Conservation (phyloP, 2,888 invertebrate genomes). For the Scaptomyza cyrtandrae region DNA sequence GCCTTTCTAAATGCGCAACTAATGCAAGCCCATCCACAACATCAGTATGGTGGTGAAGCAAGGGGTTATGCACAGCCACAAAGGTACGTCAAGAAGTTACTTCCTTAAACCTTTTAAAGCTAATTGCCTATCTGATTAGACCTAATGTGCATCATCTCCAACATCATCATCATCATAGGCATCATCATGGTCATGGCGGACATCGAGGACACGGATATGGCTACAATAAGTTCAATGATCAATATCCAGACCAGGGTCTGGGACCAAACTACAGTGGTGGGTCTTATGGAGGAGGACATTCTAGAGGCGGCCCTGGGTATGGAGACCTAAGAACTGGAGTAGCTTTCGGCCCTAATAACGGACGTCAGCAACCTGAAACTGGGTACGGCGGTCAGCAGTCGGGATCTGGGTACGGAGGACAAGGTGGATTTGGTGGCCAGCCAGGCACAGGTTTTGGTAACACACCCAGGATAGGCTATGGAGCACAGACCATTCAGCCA, state of each 20-base stretch:
- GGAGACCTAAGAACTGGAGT: background rate
- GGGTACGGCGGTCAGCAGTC: background rate
- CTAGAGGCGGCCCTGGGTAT: background rate
- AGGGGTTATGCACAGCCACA: slow-evolving; percentile 16
- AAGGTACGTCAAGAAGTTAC: slow-evolving; percentile 16
- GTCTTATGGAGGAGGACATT: background rate
- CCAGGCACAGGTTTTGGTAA: background rate
- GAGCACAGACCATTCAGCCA: slow-evolving; percentile 15
- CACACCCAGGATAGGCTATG: background rate
- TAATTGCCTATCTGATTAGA: slow-evolving; percentile 4
- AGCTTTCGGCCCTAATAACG: background rate
- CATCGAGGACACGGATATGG: slow-evolving; percentile 11
- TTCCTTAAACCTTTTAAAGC: background rate
- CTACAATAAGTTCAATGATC: background rate
- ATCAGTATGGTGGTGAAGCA: slow-evolving; percentile 5
- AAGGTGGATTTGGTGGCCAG: background rate
- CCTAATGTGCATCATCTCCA: slow-evolving; percentile 8
- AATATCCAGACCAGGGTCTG: background rate
- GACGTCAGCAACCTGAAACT: slow-evolving; percentile 6
- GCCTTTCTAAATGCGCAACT: slow-evolving; percentile 51
- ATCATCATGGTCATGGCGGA: background rate
- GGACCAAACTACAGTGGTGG: background rate
- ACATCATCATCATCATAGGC: slow-evolving; percentile 11
- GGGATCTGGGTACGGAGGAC: background rate
- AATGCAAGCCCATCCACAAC: slow-evolving; percentile 31